phyloP scores from a whole-genome alignment of 2,888 invertebrate genomes.

The Noctuana brunneofusca region DNA sequence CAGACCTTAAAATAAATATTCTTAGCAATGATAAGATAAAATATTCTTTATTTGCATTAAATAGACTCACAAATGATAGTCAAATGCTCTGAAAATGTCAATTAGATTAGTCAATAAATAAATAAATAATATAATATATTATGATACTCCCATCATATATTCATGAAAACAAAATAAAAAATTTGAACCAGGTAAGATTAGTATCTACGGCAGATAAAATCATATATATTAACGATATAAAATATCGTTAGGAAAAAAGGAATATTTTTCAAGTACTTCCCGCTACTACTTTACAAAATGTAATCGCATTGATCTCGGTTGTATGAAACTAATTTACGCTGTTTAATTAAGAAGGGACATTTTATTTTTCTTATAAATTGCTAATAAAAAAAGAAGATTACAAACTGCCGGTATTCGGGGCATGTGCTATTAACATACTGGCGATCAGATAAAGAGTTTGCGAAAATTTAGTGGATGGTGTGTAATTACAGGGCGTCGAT shows the following conservation, averaged over 20 bases:
- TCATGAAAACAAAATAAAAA: no score
- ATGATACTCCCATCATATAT: no score
- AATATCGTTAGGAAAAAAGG: background rate
- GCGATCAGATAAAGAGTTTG: slow-evolving; percentile 72
- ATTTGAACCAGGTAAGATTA: no score
- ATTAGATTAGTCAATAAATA: no score
- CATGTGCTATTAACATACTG: slow-evolving; percentile 75
- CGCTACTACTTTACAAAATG: background rate
- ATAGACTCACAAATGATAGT: no score
- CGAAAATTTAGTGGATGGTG: slow-evolving; percentile 74
- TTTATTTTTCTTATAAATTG: slow-evolving; percentile 28
- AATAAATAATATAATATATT: no score
- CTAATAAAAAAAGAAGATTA: slow-evolving; percentile 52
- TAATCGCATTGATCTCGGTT: background rate
- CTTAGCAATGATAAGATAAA: no score
- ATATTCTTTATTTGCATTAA: no score
- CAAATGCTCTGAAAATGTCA: no score
- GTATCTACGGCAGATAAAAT: no score
- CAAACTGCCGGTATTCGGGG: slow-evolving; percentile 62
- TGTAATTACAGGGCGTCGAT: slow-evolving; percentile 69
- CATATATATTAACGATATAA: no score
- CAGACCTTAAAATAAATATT: no score
- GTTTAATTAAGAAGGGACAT: slow-evolving; percentile 31
- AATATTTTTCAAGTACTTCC: background rate
- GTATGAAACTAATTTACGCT: slow-evolving; percentile 24